A percentile compares a stretch with the other conserved stretches of the same genome.
Conservation (phyloP, 2,113 vertebrate species). For the Leucosticte australis region DNA sequence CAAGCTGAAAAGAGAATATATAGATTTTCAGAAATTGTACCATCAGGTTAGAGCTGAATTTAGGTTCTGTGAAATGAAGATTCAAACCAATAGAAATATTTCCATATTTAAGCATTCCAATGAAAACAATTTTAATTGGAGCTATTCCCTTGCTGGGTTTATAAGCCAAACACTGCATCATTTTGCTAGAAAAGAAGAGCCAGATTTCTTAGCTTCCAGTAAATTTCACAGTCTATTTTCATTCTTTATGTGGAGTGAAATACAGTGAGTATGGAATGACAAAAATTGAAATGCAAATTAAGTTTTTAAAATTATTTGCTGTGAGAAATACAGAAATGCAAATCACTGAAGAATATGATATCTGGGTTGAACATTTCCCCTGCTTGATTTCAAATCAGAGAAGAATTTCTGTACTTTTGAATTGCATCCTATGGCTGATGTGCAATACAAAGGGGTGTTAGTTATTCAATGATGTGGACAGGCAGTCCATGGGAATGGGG, state of each 20-base stretch:
- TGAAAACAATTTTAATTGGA: slow-evolving; percentile 59
- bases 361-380: background rate
- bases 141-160: slow-evolving; percentile 44
- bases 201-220: slow-evolving; percentile 29
- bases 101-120: slow-evolving; percentile 35
- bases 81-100: slow-evolving; percentile 42
- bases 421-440: background rate
- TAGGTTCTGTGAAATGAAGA: slow-evolving; percentile 38
- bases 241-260: slow-evolving; percentile 11
- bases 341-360: slow-evolving; percentile 4
- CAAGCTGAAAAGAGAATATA: background rate
- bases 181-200: slow-evolving; percentile 25
- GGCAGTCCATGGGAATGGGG: background rate
- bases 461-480: slow-evolving; percentile 19
- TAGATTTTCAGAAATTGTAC: background rate
- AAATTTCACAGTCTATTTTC: slow-evolving; percentile 35
- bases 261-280: background rate
- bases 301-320: slow-evolving; percentile 2
- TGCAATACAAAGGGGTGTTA: background rate
- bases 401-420: slow-evolving; percentile 2
- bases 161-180: slow-evolving; percentile 43
- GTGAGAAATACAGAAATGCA: background rate
- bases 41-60: slow-evolving; percentile 1
- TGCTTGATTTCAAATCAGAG: background rate
- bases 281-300: slow-evolving; percentile 47